A percentile compares a stretch with the other conserved stretches of the same genome.
These are phyloP conservation scores for Heterocephalus glaber DNA, from an alignment of 2,113 vertebrate genomes.

Conservation along the genomic window DNA sequence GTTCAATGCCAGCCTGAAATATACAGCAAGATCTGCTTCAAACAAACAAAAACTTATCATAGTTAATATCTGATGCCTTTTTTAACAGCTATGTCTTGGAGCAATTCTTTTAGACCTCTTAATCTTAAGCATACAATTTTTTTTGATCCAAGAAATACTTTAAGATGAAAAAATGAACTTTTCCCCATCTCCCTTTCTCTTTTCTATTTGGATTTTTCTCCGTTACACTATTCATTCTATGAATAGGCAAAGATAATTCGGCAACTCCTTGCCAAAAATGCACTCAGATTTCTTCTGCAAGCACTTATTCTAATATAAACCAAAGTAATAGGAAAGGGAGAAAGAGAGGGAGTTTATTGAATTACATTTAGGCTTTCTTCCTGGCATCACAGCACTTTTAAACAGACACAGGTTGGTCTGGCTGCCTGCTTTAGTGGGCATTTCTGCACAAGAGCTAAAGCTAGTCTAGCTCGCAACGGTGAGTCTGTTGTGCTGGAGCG, in stretches of 20 bases:
- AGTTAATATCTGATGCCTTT: neutral
- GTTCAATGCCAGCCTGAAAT: neutral
- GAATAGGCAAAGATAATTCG: slow-evolving; percentile 8
- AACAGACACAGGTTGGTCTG: neutral
- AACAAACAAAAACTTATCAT: neutral
- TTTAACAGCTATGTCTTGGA: neutral
- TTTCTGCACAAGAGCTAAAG: neutral
- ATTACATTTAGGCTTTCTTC: neutral
- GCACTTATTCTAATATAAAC: slow-evolving; percentile 52
- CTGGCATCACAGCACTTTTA: neutral
- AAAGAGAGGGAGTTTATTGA: neutral
- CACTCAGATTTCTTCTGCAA: slow-evolving; percentile 25
- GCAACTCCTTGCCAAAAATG: slow-evolving; percentile 40
- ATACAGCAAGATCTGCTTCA: neutral
- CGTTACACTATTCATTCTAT: neutral
- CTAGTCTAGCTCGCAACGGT: accelerated
- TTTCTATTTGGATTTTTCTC: slow-evolving; percentile 44
- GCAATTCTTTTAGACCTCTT: neutral
- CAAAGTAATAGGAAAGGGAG: slow-evolving; percentile 33
- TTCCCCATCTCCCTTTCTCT: neutral
- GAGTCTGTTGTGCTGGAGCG: accelerated
- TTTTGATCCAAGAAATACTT: slow-evolving; percentile 6
- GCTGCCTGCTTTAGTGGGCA: neutral
- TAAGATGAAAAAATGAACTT: neutral
- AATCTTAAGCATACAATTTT: neutral